Base-by-base conservation (phyloP, 2,113 vertebrate genomes). In the Dipodomys stephensi region DNA sequence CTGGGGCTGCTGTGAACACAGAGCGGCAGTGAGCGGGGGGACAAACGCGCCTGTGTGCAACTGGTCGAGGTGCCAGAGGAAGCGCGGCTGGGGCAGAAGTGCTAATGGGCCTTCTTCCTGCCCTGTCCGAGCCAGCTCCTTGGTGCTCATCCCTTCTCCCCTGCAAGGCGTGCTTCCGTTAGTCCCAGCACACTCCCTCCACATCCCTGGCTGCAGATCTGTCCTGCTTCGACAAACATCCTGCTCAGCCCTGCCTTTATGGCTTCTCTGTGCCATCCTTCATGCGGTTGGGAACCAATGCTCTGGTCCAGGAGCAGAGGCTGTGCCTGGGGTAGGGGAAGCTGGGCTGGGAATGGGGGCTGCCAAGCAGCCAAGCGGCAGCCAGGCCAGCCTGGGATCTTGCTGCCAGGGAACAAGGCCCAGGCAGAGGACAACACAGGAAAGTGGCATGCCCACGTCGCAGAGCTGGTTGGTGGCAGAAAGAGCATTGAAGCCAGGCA, bases 91-190 rank as follows among this genome's bases (percentile, higher is more conserved):
- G 91, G 73, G 84, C 91, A 6, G 0, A 87, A 87, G 96, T 96
- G 95, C 96, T 96, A 93, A 96, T 81, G 65, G 93, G 91, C 94
- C 96, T 88, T 91, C 96, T 96, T 97, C 96, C 97, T 93, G 94
- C 96, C 80, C 78, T 71, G 86, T 74, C 91, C 39, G 7, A 49
- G 95, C 96, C 95, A 92, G 91, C 91, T 89, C 89, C 83, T 62
- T 13, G 0, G 28, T 64, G 91, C 94, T 83, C 95, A 91, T 96
- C 94, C 94, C 87, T 64, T 71, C 91, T 86, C 94, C 74, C 95
- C 88, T 10, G 74, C 92, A 92, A 90, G 1, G 67, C 79, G 62
- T 0, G 46, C 88, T 96, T 95, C 96, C 89, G 83, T 93, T 64
- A 6, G 84, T 13, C 82, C 88, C 57, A 20, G 88, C 68, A n/a